phyloP scores from a whole-genome alignment of 64 coral and sea anemone genomes.

The Stichodactyla mertensii region DNA sequence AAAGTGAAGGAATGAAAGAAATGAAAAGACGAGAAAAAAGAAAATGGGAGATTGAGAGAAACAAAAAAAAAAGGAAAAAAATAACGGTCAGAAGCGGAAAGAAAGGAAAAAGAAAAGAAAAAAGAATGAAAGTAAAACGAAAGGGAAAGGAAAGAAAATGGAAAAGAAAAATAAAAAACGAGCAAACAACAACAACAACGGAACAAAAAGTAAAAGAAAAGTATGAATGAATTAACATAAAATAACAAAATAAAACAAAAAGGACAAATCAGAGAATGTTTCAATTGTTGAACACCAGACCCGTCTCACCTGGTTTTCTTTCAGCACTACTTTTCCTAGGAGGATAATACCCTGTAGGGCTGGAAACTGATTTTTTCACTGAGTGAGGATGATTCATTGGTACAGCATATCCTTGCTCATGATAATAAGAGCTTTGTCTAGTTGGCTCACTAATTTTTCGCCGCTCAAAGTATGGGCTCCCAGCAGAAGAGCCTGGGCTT shows the following conservation, averaged over 20 bases:
- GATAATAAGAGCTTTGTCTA: background rate
- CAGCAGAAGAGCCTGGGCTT: background rate
- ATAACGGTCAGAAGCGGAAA: background rate
- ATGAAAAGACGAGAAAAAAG: too few relatives aligned
- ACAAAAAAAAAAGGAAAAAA: background rate
- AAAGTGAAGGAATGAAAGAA: too few relatives aligned
- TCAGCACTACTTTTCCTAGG: background rate
- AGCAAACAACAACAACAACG: too few relatives aligned
- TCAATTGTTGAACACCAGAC: background rate
- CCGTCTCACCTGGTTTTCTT: background rate
- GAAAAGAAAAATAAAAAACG: background rate
- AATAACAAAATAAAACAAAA: background rate
- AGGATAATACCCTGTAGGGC: background rate
- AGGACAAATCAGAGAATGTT: too few relatives aligned
- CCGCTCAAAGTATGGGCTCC: background rate
- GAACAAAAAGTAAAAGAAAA: background rate
- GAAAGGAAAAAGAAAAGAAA: background rate
- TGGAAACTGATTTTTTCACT: constrained; percentile 8
- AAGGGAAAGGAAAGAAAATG: background rate
- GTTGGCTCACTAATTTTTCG: background rate
- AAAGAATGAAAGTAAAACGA: background rate
- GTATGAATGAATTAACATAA: background rate
- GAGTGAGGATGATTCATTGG: background rate
- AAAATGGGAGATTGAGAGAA: too few relatives aligned
- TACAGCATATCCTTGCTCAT: background rate